Evolutionary conservation across 2,888 invertebrate species (phyloP), one percentile per base, ranked within the genome.

Genomic region (Macrophya annulata): DNA sequence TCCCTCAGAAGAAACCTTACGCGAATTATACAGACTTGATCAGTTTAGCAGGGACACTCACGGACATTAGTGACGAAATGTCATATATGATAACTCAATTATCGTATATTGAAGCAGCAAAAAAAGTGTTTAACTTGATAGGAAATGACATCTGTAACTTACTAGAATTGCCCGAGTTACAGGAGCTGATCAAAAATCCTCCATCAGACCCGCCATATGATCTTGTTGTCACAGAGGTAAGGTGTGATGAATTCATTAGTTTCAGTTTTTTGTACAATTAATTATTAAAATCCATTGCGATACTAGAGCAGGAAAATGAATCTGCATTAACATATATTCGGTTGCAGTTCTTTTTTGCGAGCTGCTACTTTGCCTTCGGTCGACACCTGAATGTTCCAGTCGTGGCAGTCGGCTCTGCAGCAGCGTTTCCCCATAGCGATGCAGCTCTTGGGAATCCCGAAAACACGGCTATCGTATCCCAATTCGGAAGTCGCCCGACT

Each of bases 11-110:
- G 85, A 87, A 91, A 31, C 85, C 88, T 55, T 88, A 90, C 51
- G 21, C 87, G 0, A 92, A 90, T 86, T 88, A 92, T 83, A 89
- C 88, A 10, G 92, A 93, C 85, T 90, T 93, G 85, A 90, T 90
- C 8, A 85, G 91, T 9, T 86, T 84, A n/a, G 87, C 85, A 10
- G 82, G 87, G 4, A 88, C 81, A 65, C 85, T 84, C 37, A 59
- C 86, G 43, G 84, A 85, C 31, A 8, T 88, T 12, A 85, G 86
- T 81, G 84, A 87, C 8, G 86, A 85, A 55, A 86, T 86, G 59
- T 86, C 87, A 10, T 86, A 87, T 6, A 86, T 87, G 40, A 85
- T 87, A 17, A 83, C 84, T 4, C 43, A 85, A 43, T 10, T 21
- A 25, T 51, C 43, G 6, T 21, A 10, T n/a, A 2, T 31, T 21